Evolutionary conservation across 2,113 vertebrate species (phyloP), one percentile per base, ranked within the genome.

Genomic region (Sisor rabdophorus): DNA sequence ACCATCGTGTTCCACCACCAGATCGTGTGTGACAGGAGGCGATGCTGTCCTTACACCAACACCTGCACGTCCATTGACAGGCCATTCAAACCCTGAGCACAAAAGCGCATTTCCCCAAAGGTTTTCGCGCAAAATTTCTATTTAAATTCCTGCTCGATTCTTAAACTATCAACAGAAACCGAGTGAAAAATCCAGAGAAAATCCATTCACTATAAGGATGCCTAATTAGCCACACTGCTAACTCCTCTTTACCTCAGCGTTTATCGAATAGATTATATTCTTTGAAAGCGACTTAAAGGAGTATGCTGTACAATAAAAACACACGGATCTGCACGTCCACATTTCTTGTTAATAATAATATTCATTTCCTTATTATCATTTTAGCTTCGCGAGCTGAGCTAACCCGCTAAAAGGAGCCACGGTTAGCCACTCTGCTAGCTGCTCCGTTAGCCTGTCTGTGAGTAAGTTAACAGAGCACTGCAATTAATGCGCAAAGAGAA

Each of bases 1-100:
- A 93, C 92, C 92, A 93, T 93, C 88, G 87, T 93, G 89, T 82
- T 91, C 87, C 86, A 87, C 87, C 88, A 88, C 86, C 89, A 89
- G 89, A 87, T 87, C 82, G 83, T 82, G 73, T 83, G 87, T 83
- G 91, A 90, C 89, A 87, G 89, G 85, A 88, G 88, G 88, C 78
- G 87, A 85, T 85, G 85, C 86, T 90, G 89, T 88, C 89, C 86
- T 90, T 87, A 89, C 86, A 86, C 86, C 84, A 87, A 86, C 86
- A 87, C 88, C 84, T 90, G 89, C 88, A 88, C 89, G 87, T 90
- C 89, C 88, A 87, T 83, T 86, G 58, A 86, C 88, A 79, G 84
- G 91, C 87, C 89, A 92, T 91, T 90, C 91, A 93, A 89, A 81
- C 85, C 89, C 91, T 92, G 83, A 76, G 80, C 76, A 56, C 32